Percentiles rank a stretch among this genome's conserved stretches.
Conservation (phyloP, 2,888 invertebrate genomes). For the Physocephala rufipes region DNA sequence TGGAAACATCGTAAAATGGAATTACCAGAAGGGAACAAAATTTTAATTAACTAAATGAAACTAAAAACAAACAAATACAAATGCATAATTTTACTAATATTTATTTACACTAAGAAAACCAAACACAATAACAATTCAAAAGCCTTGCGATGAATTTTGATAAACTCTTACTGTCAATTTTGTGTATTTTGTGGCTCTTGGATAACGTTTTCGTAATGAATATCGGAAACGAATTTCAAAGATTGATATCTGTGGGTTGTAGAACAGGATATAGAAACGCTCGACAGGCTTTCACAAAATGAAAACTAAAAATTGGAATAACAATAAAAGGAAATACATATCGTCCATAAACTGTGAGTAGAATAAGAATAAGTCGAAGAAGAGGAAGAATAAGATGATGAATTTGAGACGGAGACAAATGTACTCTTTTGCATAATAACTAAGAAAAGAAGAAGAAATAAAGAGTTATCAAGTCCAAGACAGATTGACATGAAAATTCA, state of each 20-base stretch:
- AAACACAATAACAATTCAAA: too few species aligned
- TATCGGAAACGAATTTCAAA: background rate
- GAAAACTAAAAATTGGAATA: background rate
- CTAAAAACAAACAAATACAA: too few species aligned
- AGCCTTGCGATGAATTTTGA: too few species aligned
- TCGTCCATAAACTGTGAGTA: background rate
- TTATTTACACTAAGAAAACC: too few species aligned
- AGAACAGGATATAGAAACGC: background rate
- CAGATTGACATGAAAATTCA: slow-evolving; percentile 1
- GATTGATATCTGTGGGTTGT: too few species aligned
- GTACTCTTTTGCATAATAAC: background rate
- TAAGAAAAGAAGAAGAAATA: background rate
- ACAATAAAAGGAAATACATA: background rate
- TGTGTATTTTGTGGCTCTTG: too few species aligned
- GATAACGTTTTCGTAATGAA: background rate
- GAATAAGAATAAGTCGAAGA: background rate
- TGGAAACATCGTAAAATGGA: too few species aligned
- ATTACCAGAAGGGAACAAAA: too few species aligned
- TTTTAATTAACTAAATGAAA: too few species aligned
- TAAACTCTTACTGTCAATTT: too few species aligned
- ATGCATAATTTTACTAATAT: too few species aligned
- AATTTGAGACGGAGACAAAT: background rate
- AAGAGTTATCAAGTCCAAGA: background rate
- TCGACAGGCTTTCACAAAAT: background rate
- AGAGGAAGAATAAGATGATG: background rate